Conservation (phyloP, 2,888 invertebrate species). For the Bellardia bayeri region DNA sequence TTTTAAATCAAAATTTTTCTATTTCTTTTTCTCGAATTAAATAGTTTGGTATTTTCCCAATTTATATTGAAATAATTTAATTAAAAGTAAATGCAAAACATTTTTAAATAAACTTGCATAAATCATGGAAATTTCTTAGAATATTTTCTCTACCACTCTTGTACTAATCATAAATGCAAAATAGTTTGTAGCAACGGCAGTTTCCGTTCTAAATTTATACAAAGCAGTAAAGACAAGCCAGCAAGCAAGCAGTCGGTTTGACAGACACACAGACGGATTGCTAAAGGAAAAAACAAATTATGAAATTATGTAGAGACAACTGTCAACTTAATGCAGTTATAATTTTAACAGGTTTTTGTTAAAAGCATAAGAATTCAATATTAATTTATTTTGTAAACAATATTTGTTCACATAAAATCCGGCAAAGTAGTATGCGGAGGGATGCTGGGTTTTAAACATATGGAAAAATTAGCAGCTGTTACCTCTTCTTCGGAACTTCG, state of each 20-base stretch:
- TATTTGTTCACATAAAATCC: too few species aligned
- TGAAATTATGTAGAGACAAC: background rate
- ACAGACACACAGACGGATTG: background rate
- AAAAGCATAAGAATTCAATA: background rate
- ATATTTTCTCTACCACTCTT: background rate
- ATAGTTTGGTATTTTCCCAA: too few species aligned
- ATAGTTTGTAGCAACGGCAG: conserved; percentile 2
- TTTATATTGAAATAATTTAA: too few species aligned
- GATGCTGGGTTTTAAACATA: too few species aligned
- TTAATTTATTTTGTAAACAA: too few species aligned
- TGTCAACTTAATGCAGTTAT: background rate
- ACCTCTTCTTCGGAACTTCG: too few species aligned
- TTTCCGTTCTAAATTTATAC: conserved; percentile 4
- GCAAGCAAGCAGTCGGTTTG: background rate
- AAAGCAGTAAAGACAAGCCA: background rate
- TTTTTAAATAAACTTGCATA: conserved; percentile 1
- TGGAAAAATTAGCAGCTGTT: too few species aligned
- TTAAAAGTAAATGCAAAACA: background rate
- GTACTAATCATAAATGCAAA: conserved; percentile 28
- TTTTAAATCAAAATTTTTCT: too few species aligned
- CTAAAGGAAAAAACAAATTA: background rate
- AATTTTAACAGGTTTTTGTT: background rate
- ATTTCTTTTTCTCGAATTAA: too few species aligned
- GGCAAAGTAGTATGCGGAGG: too few species aligned
- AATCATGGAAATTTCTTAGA: conserved; percentile 2